Percentiles rank a stretch among this genome's conserved stretches.
Conservation (phyloP, 2,113 vertebrate genomes). For the Syngnathus floridae region DNA sequence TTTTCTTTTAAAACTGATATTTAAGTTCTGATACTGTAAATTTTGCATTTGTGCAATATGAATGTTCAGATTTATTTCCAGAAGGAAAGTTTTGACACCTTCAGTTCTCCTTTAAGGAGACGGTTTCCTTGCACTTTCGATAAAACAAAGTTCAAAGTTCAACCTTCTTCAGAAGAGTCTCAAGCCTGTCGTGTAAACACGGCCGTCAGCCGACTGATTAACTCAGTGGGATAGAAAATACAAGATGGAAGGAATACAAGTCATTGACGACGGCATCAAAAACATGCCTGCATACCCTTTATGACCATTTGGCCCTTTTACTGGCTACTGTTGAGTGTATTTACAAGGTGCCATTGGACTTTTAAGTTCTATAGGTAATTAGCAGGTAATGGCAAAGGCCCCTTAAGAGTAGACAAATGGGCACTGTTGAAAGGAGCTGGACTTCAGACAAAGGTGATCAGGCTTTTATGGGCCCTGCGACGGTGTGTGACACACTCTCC, state of each 20-base stretch:
- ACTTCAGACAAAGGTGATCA: not conserved
- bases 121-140: no score
- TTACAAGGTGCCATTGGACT: not conserved
- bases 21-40: no score
- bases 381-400: not conserved
- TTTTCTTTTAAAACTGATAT: not conserved
- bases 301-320: no score
- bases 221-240: not conserved
- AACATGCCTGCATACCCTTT: no score
- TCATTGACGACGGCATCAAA: not conserved
- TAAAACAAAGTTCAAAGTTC: no score
- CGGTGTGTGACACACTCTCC: not conserved
- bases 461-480: not conserved
- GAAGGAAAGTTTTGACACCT: no score
- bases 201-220: no score
- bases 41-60: no score
- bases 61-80: no score
- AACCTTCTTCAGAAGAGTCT: no score
- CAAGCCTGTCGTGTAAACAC: no score
- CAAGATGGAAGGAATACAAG: not conserved
- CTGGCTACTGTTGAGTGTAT: not conserved
- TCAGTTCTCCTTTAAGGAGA: no score
- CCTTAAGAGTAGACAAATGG: not conserved
- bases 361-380: not conserved
- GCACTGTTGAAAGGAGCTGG: not conserved